Evolutionary conservation across 2,797 vertebrate species (phyloP).

Genomic region (Sphaeramia orbicularis): DNA sequence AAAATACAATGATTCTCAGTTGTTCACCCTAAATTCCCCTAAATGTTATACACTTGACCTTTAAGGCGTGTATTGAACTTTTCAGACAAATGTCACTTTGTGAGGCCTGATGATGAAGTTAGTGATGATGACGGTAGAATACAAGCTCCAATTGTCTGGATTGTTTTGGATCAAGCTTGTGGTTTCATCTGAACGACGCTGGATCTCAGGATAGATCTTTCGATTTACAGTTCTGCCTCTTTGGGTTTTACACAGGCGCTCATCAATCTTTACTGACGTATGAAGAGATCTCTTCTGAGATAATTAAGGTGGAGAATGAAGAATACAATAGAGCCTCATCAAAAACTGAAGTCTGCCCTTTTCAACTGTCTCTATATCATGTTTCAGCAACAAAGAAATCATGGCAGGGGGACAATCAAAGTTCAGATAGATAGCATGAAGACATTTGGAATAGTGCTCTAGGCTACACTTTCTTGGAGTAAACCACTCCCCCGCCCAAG

Average conservation of each 20-base stretch:
- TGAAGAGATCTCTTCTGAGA: constrained; percentile 44
- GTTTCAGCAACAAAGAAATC: constrained; percentile 61
- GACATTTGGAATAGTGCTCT: constrained; percentile 35
- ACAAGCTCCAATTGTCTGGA: constrained; percentile 33
- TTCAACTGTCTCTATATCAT: constrained; percentile 54
- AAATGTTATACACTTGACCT: too few species aligned
- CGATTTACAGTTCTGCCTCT: constrained; percentile 43
- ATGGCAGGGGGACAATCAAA: constrained; percentile 41
- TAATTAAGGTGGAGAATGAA: constrained; percentile 49
- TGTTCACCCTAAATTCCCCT: too few species aligned
- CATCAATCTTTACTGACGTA: constrained; percentile 42
- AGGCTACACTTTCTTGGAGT: constrained; percentile 26
- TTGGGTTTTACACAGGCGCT: constrained; percentile 34
- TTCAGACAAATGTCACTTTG: constrained; percentile 3
- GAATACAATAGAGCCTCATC: constrained; percentile 56
- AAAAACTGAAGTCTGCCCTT: constrained; percentile 35
- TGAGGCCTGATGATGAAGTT: constrained; percentile 7
- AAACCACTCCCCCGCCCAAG: neutral
- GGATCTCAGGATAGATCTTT: constrained; percentile 17
- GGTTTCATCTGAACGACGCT: constrained; percentile 25
- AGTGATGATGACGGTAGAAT: constrained; percentile 18
- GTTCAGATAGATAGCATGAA: constrained; percentile 46
- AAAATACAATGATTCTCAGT: too few species aligned
- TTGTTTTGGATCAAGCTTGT: constrained; percentile 17
- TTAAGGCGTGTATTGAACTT: neutral